Evolutionary conservation across 23 tunicate genomes (phyloP), one percentile per base, ranked within the genome.

Genomic region (Styela clava): DNA sequence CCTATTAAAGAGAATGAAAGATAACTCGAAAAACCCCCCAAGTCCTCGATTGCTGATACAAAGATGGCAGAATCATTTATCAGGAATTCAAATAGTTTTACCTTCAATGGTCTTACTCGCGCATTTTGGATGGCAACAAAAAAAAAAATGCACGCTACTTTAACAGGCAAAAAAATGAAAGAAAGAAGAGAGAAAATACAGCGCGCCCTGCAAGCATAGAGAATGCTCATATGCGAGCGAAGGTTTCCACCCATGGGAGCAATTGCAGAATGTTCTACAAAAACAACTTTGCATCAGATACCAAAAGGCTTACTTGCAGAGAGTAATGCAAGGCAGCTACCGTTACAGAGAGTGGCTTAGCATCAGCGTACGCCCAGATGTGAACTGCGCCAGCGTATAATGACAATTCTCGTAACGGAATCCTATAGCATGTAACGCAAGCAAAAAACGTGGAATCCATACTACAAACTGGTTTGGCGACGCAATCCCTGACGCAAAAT

Each of bases 11-110:
- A 65, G 16, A 65, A 65, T 65, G 71, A 28, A 9, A 28, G 71
- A 65, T 16, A 7, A 26, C 9, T 9, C 71, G 30, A 65, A 65
- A 65, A 65, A 65, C 71, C 71, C n/a, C n/a, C n/a, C 71, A 3
- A 65, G 71, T 16, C 71, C 16, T 7, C 7, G 16, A 16, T 3
- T 29, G 37, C 62, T 73, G 9, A 73, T 73, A 23, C 36, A 31
- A 73, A 73, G 78, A 33, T 16, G 78, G 78, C 78, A 9, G 16
- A 73, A 31, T 7, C 78, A 73, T 33, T 62, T 73, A 31, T 73
- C 78, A 63, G 78, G 44, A 31, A 9, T 73, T 33, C 78, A 73
- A 73, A 30, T 73, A 3, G 26, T 16, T 9, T 73, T 33, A 73
- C 62, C 51, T 73, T 62, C 5, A 7, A 73, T 19, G 78, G 78